These are phyloP conservation scores for Tetramorium simillimum DNA, from an alignment of 1,140 invertebrate species.

Conservation along the genomic window DNA sequence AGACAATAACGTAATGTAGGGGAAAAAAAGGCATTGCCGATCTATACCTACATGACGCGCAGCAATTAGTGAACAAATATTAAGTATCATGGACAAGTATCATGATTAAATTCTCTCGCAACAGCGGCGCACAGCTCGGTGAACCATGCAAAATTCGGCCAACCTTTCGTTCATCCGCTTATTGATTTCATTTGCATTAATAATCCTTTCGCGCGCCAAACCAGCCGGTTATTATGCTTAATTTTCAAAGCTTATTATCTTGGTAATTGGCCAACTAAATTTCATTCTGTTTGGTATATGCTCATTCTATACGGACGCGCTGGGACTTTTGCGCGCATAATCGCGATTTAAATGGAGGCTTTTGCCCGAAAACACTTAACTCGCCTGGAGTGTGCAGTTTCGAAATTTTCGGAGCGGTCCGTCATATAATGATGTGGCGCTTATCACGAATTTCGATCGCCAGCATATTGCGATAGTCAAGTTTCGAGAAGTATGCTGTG, in stretches of 20 bases:
- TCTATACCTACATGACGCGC: not conserved
- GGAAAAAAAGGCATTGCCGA: slow-evolving; percentile 18
- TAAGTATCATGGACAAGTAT: slow-evolving; percentile 38
- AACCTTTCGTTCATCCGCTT: slow-evolving; percentile 51
- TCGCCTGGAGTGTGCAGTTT: not conserved
- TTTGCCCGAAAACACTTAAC: slow-evolving; percentile 37
- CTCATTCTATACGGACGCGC: slow-evolving; percentile 2
- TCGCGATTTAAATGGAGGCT: slow-evolving; percentile 20
- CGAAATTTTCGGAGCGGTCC: slow-evolving; percentile 15
- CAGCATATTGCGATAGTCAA: not conserved
- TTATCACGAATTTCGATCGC: not conserved
- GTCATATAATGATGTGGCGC: not conserved
- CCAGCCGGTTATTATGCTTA: slow-evolving; percentile 52
- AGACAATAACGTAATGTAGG: not conserved
- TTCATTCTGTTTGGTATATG: slow-evolving; percentile 39
- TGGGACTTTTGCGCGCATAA: slow-evolving; percentile 9
- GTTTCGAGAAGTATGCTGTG: not conserved
- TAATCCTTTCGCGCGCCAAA: slow-evolving; percentile 53
- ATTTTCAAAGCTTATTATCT: slow-evolving; percentile 59
- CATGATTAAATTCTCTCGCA: slow-evolving; percentile 20
- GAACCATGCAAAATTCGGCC: slow-evolving; percentile 20
- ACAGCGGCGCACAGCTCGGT: not conserved
- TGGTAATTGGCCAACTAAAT: slow-evolving; percentile 49
- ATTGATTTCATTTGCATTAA: slow-evolving; percentile 55
- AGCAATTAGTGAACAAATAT: slow-evolving; percentile 14